These are phyloP conservation scores for Drosophila ohnishii DNA, from an alignment of 1,140 invertebrate genomes.

Conservation along the genomic window DNA sequence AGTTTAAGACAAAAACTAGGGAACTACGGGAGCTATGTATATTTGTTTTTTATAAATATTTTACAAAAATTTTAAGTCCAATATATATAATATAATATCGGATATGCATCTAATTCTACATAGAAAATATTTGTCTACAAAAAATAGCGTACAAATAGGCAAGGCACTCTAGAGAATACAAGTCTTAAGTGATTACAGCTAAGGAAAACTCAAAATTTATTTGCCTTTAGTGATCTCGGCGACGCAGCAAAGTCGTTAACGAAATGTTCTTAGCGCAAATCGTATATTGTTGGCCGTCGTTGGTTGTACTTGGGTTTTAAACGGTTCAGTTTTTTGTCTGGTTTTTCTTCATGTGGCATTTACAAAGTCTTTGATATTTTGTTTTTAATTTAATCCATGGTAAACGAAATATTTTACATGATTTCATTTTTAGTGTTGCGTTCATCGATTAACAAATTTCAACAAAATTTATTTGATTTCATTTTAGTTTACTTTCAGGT, in stretches of 20 bases:
- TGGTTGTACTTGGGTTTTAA: slow-evolving; percentile 30
- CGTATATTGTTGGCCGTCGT: slow-evolving; percentile 3
- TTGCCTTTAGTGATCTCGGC: slow-evolving; percentile 43
- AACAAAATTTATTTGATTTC: slow-evolving; percentile 42
- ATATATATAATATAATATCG: neutral
- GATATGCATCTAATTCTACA: slow-evolving; percentile 14
- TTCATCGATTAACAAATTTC: slow-evolving; percentile 52
- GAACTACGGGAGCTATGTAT: slow-evolving; percentile 15
- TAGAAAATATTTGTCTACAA: slow-evolving; percentile 8
- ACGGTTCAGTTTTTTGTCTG: slow-evolving; percentile 9
- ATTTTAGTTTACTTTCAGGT: slow-evolving; percentile 13
- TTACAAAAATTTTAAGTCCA: slow-evolving; percentile 6
- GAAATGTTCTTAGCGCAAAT: slow-evolving; percentile 6
- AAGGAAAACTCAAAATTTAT: slow-evolving; percentile 41
- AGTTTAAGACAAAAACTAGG: slow-evolving; percentile 7
- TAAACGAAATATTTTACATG: slow-evolving; percentile 57
- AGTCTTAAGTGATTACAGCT: slow-evolving; percentile 12
- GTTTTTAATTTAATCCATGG: slow-evolving; percentile 20
- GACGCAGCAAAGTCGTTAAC: slow-evolving; percentile 29
- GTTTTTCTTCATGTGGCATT: slow-evolving; percentile 23
- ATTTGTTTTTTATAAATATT: neutral
- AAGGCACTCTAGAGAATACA: neutral
- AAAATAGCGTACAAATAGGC: neutral
- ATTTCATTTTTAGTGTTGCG: slow-evolving; percentile 63
- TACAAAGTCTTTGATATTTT: slow-evolving; percentile 21